Evolutionary conservation across 2,888 invertebrate genomes (phyloP), one percentile per base, ranked within the genome.

Genomic region (Luperina nickerlii): DNA sequence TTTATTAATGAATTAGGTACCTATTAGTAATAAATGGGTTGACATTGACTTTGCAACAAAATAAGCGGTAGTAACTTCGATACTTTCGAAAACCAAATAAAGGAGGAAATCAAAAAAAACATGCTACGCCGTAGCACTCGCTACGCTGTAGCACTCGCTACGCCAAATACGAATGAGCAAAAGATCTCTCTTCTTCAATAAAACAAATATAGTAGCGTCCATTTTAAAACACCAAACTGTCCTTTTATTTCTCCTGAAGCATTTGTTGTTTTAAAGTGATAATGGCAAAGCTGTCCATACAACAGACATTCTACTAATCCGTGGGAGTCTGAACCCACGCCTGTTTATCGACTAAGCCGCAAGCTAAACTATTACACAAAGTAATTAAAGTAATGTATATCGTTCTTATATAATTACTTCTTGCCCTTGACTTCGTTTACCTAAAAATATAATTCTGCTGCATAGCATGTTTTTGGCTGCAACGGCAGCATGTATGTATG

Each of bases 81-180:
- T 20, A 20, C 5, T n/a, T 38, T 51, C 6, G 5, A 9, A 24
- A 45, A 27, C 45, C 27, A 0, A 18, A 6, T 20, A 38, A 20
- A 60, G 1, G n/a, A 38, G 1, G 0, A 74, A 74, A 18, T 20
- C 20, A 38, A 54, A n/a, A 13, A 18, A 11, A 20, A 20, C 63
- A 20, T 20, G 27, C 77, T 77, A 77, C 65, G 77, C n/a, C n/a
- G n/a, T n/a, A n/a, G n/a, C n/a, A n/a, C n/a, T n/a, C n/a, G 42
- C 77, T 77, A 77, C 65, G 77, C n/a, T 51, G 77, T 77, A 77
- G 77, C 63, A 9, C 3, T 15, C 51, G 65, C 77, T 77, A 77
- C 77, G 77, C 65, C 18, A 27, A 4, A 42, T 11, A 15, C 4
- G 48, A 20, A 0, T 42, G 20, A 75, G 18, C 15, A 32, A 63